Evolutionary conservation across 1,140 invertebrate species (phyloP).

Genomic region (Pseudoatta argentina): DNA sequence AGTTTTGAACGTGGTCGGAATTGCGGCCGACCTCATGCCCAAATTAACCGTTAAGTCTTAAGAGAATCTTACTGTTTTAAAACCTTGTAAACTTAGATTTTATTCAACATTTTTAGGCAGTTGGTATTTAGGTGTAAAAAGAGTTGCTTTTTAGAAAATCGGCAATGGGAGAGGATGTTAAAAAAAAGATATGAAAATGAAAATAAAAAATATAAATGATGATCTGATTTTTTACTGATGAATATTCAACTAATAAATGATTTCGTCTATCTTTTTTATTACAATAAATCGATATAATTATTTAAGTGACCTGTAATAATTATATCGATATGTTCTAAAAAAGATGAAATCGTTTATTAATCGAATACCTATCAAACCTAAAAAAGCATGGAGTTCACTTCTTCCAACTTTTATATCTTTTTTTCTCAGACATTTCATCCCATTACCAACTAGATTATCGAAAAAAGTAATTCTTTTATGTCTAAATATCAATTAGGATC

Average conservation of each 20-base stretch:
- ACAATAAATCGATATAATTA: not conserved
- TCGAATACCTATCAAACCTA: not conserved
- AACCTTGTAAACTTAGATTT: not conserved
- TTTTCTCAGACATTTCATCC: not conserved
- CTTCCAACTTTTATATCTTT: not conserved
- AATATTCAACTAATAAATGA: not conserved
- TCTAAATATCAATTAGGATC: not conserved
- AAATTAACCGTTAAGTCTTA: conserved; percentile 9
- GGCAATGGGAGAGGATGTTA: not conserved
- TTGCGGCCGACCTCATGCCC: not conserved
- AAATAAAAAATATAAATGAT: not conserved
- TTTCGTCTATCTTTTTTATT: not conserved
- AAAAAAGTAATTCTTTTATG: not conserved
- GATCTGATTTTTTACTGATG: not conserved
- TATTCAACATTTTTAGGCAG: not conserved
- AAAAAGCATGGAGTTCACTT: not conserved
- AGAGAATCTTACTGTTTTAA: not conserved
- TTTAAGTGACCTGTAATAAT: not conserved
- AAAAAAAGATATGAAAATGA: not conserved
- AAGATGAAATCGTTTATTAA: not conserved
- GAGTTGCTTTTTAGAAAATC: not conserved
- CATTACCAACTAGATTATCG: not conserved
- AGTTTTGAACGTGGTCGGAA: conserved; percentile 34
- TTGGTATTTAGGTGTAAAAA: not conserved
- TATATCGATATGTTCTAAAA: not conserved